Evolutionary conservation across 64 coral and sea anemone genomes (phyloP).

Genomic region (Stylophora pistillata): DNA sequence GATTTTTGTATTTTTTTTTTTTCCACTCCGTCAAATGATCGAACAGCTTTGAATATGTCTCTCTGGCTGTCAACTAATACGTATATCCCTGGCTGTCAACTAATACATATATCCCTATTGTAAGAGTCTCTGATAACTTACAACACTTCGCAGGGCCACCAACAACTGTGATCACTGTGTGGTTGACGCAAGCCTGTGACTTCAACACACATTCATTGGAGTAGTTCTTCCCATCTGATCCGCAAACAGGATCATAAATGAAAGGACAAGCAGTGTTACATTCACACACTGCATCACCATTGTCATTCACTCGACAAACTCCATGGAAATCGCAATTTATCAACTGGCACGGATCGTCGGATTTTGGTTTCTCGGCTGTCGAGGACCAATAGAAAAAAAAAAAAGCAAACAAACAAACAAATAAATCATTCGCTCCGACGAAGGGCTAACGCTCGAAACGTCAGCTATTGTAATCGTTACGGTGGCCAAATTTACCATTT

Average conservation of each 20-base stretch:
- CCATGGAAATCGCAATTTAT: conserved; percentile 46
- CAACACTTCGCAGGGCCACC: conserved; percentile 20
- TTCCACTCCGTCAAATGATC: too few relatives aligned
- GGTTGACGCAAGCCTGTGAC: conserved; percentile 33
- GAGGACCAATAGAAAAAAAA: neutral
- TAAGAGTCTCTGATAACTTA: neutral
- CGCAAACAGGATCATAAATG: conserved; percentile 57
- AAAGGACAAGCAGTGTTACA: conserved; percentile 46
- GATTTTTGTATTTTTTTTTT: too few relatives aligned
- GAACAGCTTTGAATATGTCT: too few relatives aligned
- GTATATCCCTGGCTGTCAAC: too few relatives aligned
- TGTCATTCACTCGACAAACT: conserved; percentile 12
- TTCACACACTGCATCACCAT: conserved; percentile 39
- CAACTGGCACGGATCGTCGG: conserved; percentile 42
- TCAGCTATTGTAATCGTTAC: too few relatives aligned
- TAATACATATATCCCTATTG: neutral
- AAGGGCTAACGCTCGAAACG: too few relatives aligned
- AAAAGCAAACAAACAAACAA: neutral
- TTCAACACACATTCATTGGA: conserved; percentile 58
- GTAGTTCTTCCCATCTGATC: conserved; percentile 56
- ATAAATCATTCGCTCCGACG: too few relatives aligned
- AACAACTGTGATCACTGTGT: conserved; percentile 1
- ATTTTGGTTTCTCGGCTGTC: neutral
- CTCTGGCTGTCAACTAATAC: too few relatives aligned
- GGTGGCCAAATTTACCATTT: too few relatives aligned